These are phyloP conservation scores for Pachycephus smyrnensis DNA, from an alignment of 2,888 invertebrate species.

Conservation along the genomic window DNA sequence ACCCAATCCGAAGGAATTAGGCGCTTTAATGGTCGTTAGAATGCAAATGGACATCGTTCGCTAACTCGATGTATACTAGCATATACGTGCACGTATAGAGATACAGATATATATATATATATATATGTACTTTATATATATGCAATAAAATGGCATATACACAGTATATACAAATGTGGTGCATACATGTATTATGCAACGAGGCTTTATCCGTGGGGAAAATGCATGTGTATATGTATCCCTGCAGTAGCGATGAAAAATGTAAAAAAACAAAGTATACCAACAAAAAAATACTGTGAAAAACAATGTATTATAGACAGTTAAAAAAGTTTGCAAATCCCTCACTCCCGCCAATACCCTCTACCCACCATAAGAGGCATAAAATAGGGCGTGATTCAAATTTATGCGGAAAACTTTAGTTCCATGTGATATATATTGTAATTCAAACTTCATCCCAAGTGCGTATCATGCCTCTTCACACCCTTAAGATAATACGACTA, in stretches of 20 bases:
- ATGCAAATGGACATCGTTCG: constrained; percentile 36
- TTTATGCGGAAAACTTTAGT: neutral
- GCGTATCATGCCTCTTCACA: neutral
- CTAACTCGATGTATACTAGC: constrained; percentile 16
- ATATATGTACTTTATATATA: no score
- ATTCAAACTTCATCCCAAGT: neutral
- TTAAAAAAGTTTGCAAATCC: neutral
- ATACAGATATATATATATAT: no score
- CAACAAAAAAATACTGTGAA: neutral
- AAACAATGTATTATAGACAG: neutral
- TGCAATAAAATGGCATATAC: neutral
- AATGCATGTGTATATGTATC: neutral
- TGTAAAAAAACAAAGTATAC: neutral
- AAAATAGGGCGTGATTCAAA: neutral
- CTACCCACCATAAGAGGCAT: neutral
- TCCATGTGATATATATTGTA: neutral
- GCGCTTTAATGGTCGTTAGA: constrained; percentile 34
- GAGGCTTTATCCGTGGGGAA: neutral
- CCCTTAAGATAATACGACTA: no score
- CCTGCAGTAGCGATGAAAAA: neutral
- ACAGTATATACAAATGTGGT: neutral
- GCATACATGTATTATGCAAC: neutral
- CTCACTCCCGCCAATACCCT: accelerated
- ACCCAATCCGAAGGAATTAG: constrained; percentile 36
- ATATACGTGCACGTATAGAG: neutral